Evolutionary conservation across 1,140 invertebrate genomes (phyloP).

Genomic region (Tetranychus urticae): DNA sequence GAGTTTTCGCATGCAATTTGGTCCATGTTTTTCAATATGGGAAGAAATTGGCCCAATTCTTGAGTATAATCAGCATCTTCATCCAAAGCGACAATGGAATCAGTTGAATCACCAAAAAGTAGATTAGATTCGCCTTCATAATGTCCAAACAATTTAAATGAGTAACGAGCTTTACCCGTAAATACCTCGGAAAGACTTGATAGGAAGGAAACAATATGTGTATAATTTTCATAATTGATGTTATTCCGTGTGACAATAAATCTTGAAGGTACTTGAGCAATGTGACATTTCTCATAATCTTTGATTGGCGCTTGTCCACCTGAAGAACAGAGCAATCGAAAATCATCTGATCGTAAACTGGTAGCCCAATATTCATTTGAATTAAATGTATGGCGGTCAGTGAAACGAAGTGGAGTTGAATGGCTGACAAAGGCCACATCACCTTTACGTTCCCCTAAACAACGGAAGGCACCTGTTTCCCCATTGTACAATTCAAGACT

Average conservation of each 20-base stretch:
- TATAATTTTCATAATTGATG: background rate
- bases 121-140: constrained; percentile 8
- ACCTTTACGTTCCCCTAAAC: constrained; percentile 8
- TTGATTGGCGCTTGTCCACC: background rate
- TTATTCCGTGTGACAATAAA: constrained; percentile 1
- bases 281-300: constrained; percentile 8
- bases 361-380: background rate
- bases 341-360: background rate
- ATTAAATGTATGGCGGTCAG: background rate
- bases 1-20: constrained; percentile 1
- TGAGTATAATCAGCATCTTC: constrained; percentile 1
- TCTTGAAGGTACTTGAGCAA: constrained; percentile 3
- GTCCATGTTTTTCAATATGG: constrained; percentile 4
- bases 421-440: constrained; percentile 10
- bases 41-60: constrained; percentile 3
- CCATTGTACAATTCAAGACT: constrained; percentile 3
- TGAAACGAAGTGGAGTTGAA: constrained; percentile 3
- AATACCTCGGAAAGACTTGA: constrained; percentile 4
- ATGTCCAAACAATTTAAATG: constrained; percentile 7
- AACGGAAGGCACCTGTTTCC: constrained; percentile 7
- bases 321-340: background rate
- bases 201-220: background rate
- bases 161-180: background rate
- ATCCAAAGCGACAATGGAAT: background rate
- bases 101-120: constrained; percentile 4